A percentile compares a stretch with the other conserved stretches of the same genome.
Evolutionary conservation across 2,797 vertebrate species (phyloP).

Genomic region (Linurgus olivaceus): DNA sequence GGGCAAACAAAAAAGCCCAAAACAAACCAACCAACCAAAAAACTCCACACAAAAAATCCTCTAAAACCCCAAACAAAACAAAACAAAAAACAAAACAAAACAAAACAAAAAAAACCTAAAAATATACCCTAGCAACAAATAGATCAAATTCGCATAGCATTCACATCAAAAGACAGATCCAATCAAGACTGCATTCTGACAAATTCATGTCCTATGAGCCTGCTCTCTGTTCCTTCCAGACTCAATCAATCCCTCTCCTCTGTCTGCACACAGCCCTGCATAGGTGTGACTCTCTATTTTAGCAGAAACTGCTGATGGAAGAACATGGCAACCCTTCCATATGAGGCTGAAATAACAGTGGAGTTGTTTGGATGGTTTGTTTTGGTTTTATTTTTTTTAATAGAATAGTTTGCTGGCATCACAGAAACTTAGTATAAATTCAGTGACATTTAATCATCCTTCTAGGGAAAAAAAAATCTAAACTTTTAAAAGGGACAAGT

Average conservation of each 20-base stretch:
- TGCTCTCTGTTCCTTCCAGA: neutral
- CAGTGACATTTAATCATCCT: neutral
- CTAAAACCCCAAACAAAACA: neutral
- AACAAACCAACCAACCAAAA: neutral
- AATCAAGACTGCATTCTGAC: neutral
- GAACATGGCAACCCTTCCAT: neutral
- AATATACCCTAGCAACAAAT: neutral
- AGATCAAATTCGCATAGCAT: rapidly evolving
- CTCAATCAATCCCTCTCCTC: neutral
- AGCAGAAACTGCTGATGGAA: neutral
- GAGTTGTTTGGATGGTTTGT: neutral
- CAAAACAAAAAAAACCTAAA: no score
- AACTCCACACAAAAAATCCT: neutral
- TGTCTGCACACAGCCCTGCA: neutral
- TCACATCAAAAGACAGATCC: neutral
- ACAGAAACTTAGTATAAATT: neutral
- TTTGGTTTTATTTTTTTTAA: rapidly evolving
- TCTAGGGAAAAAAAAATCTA: neutral
- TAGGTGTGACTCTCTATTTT: neutral
- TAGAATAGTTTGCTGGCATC: neutral
- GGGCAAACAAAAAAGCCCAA: neutral
- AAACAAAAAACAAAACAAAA: no score
- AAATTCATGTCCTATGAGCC: neutral
- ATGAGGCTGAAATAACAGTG: neutral
- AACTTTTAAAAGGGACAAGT: neutral